phyloP scores from a whole-genome alignment of 2,888 invertebrate species.

The Drosophila cognata region DNA sequence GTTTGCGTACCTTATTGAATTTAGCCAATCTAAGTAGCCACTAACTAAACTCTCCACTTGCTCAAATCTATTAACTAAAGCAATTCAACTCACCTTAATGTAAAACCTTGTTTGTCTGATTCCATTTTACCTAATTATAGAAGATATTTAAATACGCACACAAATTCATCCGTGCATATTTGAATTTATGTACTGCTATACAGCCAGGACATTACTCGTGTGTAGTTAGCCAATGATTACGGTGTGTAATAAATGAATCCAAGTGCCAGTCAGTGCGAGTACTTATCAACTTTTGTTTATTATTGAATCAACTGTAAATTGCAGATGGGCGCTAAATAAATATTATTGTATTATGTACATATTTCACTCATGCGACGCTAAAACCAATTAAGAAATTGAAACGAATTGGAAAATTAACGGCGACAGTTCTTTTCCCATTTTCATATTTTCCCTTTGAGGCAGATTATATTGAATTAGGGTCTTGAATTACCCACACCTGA shows the following conservation, averaged over 20 bases:
- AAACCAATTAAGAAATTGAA: background rate
- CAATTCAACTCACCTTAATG: constrained; percentile 33
- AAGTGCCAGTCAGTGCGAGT: constrained; percentile 18
- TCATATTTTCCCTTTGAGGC: background rate
- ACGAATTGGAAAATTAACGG: background rate
- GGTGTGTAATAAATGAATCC: constrained; percentile 67
- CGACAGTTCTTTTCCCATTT: background rate
- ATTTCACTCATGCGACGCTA: background rate
- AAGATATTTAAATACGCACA: constrained; percentile 7
- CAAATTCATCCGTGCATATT: background rate
- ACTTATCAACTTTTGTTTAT: background rate
- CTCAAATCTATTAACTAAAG: constrained; percentile 29
- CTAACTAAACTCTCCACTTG: constrained; percentile 23
- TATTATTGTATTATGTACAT: background rate
- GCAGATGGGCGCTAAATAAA: background rate
- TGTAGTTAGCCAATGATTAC: constrained; percentile 30
- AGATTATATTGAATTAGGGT: constrained; percentile 13
- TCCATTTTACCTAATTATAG: constrained; percentile 20
- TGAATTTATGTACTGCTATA: background rate
- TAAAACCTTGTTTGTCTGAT: constrained; percentile 18
- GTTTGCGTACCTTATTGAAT: constrained; percentile 23
- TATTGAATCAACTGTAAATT: background rate
- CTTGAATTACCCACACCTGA: constrained; percentile 11
- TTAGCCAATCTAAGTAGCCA: constrained; percentile 28
- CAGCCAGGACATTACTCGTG: constrained; percentile 1